Base-by-base conservation (phyloP, 2,113 vertebrate species). In the Chaetorhynchus papuensis region DNA sequence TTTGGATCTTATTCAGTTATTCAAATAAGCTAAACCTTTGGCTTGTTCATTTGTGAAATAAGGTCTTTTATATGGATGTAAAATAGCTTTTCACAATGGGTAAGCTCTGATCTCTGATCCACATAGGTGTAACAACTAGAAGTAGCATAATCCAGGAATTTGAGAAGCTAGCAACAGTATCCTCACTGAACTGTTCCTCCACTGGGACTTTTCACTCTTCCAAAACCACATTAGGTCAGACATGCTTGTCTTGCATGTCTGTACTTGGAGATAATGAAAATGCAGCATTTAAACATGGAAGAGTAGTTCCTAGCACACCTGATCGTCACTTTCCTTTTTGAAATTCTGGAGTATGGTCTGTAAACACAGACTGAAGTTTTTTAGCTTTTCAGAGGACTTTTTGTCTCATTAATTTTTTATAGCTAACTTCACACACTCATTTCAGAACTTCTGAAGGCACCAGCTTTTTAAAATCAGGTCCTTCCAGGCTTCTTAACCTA, bases 41-140 rank as follows among this genome's bases (percentile, higher is more conserved):
- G 82, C 83, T 95, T 95, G 85, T 81, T 96, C 96, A 95, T 92
- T 97, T 96, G 92, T 97, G 93, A 97, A 96, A 96, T 96, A 96
- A 91, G 79, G 63, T 96, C 47, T 90, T 97, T 94, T 92, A 83
- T 97, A 91, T 88, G 79, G 39, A 66, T 95, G 47, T 77, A 92
- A 96, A 95, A 94, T 88, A 84, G 24, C 45, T 91, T 95, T 94
- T 94, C 87, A 93, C 91, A 96, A 91, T 90, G 90, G 23, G 31
- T 88, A 76, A 91, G 11, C 75, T 93, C 91, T 92, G 94, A 96
- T 97, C 94, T 95, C 79, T 90, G 75, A 91, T 94, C 82, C 93
- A 88, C 75, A 80, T 81, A 80, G 80, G 91, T 82, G 82, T 94
- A 95, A 85, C 54, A 85, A 88, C 66, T 60, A 88, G 50, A 80